Evolutionary conservation across 1,140 invertebrate species (phyloP).

Genomic region (Anoplophora glabripennis): DNA sequence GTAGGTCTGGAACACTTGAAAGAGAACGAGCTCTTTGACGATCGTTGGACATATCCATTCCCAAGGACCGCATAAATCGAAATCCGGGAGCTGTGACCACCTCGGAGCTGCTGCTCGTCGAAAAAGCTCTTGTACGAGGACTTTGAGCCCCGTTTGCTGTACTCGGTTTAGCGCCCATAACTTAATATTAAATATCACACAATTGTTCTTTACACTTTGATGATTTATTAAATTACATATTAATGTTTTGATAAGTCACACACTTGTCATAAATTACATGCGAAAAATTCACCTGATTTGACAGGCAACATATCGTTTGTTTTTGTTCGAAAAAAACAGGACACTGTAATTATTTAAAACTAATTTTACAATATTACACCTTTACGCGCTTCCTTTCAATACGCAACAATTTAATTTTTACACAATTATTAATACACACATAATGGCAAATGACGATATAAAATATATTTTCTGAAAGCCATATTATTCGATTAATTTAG

Average conservation of each 20-base stretch:
- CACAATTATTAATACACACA: conserved; percentile 10
- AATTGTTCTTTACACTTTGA: background rate
- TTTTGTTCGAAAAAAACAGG: background rate
- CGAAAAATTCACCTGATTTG: conserved; percentile 24
- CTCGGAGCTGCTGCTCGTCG: conserved; percentile 68
- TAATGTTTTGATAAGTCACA: conserved; percentile 14
- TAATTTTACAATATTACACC: background rate
- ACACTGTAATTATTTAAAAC: background rate
- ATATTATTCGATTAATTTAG: conserved; percentile 1
- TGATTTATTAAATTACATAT: conserved; percentile 18
- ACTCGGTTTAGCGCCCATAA: conserved; percentile 81
- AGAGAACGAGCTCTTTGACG: conserved; percentile 73
- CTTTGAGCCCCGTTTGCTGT: conserved; percentile 71
- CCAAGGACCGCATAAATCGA: conserved; percentile 69
- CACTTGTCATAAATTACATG: conserved; percentile 30
- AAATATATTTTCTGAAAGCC: conserved; percentile 10
- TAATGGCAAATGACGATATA: conserved; percentile 18
- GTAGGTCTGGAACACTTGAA: conserved; percentile 77
- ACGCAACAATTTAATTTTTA: background rate
- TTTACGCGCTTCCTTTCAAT: background rate
- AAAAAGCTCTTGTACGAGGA: conserved; percentile 72
- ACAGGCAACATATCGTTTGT: conserved; percentile 20
- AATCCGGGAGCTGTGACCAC: conserved; percentile 67
- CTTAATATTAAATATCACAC: conserved; percentile 14
- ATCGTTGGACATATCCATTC: conserved; percentile 67